phyloP scores from a whole-genome alignment of 1,140 invertebrate genomes.

The Pemphigus obesinymphae region DNA sequence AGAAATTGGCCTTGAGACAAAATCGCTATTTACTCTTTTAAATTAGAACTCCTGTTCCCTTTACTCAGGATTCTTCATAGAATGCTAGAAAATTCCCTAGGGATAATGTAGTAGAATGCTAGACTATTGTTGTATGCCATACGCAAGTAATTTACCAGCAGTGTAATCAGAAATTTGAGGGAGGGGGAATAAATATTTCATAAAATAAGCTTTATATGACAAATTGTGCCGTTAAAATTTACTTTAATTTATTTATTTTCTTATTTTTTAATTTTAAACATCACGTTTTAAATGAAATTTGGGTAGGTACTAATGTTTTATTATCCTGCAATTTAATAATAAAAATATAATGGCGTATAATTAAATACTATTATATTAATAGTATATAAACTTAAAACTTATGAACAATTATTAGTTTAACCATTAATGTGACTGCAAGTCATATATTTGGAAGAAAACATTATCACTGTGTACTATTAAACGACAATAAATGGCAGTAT shows the following conservation, averaged over 20 bases:
- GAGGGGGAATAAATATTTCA: not conserved
- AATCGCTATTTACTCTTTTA: not conserved
- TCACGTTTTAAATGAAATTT: no score
- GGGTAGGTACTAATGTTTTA: not conserved
- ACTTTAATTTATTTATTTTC: not conserved
- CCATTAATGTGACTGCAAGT: not conserved
- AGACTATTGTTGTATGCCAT: no score
- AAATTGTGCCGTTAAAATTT: not conserved
- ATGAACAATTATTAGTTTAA: no score
- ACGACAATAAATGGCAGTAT: not conserved
- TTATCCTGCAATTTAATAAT: no score
- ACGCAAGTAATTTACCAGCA: not conserved
- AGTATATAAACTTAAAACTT: not conserved
- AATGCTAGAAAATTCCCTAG: no score
- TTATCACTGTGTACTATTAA: not conserved
- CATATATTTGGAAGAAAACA: not conserved
- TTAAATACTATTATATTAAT: not conserved
- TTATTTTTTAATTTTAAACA: no score
- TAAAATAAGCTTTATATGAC: not conserved
- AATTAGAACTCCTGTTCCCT: not conserved
- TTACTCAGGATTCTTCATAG: not conserved
- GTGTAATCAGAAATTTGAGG: not conserved
- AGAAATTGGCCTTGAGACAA: conserved; percentile 13
- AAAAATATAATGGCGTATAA: not conserved
- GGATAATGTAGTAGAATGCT: no score